Evolutionary conservation across 2,888 invertebrate genomes (phyloP), one percentile per base, ranked within the genome.

Genomic region (Sthenelais limicola): DNA sequence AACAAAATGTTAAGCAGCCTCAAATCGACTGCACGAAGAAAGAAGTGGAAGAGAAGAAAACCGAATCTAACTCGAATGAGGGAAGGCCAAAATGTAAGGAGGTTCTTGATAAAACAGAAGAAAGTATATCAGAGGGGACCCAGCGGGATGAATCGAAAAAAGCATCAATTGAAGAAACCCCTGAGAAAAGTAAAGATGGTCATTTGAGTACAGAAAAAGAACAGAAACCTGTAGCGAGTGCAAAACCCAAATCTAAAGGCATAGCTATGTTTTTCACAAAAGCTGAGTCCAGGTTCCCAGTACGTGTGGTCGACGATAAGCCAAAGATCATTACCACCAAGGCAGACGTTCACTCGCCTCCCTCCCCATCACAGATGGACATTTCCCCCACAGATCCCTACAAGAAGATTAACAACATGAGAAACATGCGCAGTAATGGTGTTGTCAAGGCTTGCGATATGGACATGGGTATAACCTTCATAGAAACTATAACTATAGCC

Each of bases 191-290:
- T n/a, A n/a, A n/a, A n/a, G n/a, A n/a, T n/a, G n/a, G n/a, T n/a
- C n/a, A n/a, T n/a, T n/a, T n/a, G n/a, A n/a, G n/a, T n/a, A n/a
- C n/a, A n/a, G n/a, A n/a, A n/a, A n/a, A n/a, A n/a, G n/a, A n/a
- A n/a, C n/a, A n/a, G n/a, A n/a, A n/a, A 52, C 56, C 56, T 30
- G 56, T 7, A 28, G 32, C 30, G 32, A 62, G 18, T 12, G 12
- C 43, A 12, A 43, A 62, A 43, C 35, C 21, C n/a, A 62, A 62
- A 62, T 26, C 35, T 9, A 62, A 35, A 24, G 67, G 67, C 3
- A 67, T 67, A 9, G 30, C 67, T 30, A 43, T 28, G 47, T 67
- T 67, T 30, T 67, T 67, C 48, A 67, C n/a, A 28, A 67, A 48
- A 26, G 21, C 48, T 1, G 67, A 67, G 9, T 2, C n/a, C 1